Evolutionary conservation across 2,113 vertebrate genomes (phyloP).

Genomic region (Periophthalmus modestus): DNA sequence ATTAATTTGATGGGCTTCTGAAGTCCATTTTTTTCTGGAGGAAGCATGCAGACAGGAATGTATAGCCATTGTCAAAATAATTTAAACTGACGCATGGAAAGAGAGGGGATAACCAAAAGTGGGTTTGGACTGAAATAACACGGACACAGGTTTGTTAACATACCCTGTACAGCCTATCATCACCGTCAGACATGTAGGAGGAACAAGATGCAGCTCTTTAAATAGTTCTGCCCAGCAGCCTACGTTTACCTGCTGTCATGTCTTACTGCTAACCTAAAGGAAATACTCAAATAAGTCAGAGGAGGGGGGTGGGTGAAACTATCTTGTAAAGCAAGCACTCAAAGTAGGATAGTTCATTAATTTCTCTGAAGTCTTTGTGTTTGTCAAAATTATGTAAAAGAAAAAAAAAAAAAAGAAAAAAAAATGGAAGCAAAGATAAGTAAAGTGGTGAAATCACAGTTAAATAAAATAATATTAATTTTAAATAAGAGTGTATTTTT

Average conservation of each 20-base stretch:
- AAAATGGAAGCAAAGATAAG: no score
- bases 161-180: constrained; percentile 86
- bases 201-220: constrained; percentile 48
- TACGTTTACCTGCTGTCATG: constrained; percentile 5
- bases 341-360: background rate
- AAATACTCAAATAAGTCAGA: constrained; percentile 19
- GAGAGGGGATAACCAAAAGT: background rate
- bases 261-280: constrained; percentile 12
- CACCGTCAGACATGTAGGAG: constrained; percentile 82
- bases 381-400: background rate
- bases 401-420: background rate
- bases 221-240: constrained; percentile 15
- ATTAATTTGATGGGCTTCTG: no score
- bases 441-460: no score
- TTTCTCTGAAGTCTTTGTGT: background rate
- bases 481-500: no score
- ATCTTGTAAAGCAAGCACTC: background rate
- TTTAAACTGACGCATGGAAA: background rate
- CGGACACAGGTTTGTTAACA: constrained; percentile 56
- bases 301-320: constrained; percentile 10
- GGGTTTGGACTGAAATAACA: background rate
- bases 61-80: background rate
- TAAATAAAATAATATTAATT: no score
- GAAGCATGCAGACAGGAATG: background rate
- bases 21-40: background rate